These are phyloP conservation scores for Jacana jacana DNA, from an alignment of 2,113 vertebrate species.

Conservation along the genomic window DNA sequence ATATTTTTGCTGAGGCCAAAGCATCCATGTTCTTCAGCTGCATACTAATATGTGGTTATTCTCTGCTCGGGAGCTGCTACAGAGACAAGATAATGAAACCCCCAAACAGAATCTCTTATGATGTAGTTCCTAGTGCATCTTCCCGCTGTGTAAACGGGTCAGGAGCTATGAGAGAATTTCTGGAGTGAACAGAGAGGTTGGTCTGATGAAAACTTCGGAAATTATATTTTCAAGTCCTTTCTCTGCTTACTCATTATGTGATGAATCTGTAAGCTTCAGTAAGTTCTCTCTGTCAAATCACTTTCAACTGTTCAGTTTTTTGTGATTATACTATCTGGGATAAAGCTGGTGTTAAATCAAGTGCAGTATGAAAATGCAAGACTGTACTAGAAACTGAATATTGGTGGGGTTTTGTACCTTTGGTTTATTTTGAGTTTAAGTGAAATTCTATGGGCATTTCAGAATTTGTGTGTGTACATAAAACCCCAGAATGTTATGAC, in stretches of 20 bases:
- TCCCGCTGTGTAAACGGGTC: background rate
- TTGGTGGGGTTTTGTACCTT: background rate
- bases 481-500: background rate
- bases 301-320: background rate
- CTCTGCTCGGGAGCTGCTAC: background rate
- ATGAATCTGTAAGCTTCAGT: background rate
- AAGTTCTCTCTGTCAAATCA: background rate
- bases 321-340: background rate
- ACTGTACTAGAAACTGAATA: background rate
- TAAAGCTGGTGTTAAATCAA: slow-evolving; percentile 20
- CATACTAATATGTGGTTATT: background rate
- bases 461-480: background rate
- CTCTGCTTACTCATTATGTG: background rate
- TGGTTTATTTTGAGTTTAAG: background rate
- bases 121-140: background rate
- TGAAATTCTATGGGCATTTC: background rate
- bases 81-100: background rate
- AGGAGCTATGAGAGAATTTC: background rate
- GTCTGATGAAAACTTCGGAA: background rate
- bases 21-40: background rate
- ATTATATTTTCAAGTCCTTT: background rate
- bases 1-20: background rate
- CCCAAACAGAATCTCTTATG: background rate
- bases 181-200: background rate
- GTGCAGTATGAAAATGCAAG: background rate